A percentile compares a stretch with the other conserved stretches of the same genome.
Conservation (phyloP, 2,113 vertebrate species). For the Boulengeromyrus knoepffleri region DNA sequence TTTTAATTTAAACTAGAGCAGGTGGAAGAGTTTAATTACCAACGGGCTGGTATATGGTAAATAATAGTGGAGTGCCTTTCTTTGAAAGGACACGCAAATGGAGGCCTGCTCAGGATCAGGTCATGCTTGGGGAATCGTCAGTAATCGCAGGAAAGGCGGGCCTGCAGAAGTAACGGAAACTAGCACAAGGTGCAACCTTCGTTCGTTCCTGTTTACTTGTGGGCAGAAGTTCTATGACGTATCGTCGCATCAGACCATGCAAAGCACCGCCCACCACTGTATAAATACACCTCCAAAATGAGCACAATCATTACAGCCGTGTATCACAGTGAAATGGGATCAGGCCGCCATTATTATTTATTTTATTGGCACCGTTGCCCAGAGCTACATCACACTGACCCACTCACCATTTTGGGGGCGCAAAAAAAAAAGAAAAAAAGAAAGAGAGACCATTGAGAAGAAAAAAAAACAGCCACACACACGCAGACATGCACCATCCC, state of each 20-base stretch:
- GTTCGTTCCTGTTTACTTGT: background rate
- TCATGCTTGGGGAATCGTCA: background rate
- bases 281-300: background rate
- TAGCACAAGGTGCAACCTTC: background rate
- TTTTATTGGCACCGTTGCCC: background rate
- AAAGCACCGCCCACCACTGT: background rate
- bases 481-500: background rate
- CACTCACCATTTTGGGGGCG: background rate
- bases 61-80: background rate
- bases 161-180: background rate
- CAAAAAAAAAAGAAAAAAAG: background rate
- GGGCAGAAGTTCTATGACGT: background rate
- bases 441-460: background rate
- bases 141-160: background rate
- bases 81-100: background rate
- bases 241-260: background rate
- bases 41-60: background rate
- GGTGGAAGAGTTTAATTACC: background rate
- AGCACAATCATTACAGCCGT: background rate
- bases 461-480: background rate
- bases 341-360: background rate
- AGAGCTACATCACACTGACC: background rate
- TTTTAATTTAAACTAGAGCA: background rate
- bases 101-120: background rate
- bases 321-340: background rate